Conservation (phyloP, 2,888 invertebrate species). For the Drosophila leonis region DNA sequence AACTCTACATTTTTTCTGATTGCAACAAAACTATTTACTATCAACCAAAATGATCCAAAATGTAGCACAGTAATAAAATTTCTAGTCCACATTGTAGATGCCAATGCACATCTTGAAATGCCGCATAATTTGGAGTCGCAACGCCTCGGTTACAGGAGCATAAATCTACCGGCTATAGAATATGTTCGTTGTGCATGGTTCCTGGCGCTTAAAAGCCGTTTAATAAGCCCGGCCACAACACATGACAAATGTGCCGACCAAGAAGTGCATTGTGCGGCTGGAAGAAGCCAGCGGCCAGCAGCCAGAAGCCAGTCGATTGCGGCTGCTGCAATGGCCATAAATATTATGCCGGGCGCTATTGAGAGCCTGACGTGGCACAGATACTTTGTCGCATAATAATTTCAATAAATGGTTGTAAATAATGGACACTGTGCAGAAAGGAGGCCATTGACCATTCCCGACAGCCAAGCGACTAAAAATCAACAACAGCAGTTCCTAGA, state of each 20-base stretch:
- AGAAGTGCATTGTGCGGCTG: constrained; percentile 44
- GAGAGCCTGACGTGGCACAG: constrained; percentile 68
- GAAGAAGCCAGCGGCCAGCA: constrained; percentile 7
- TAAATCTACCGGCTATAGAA: constrained; percentile 67
- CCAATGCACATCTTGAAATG: constrained; percentile 34
- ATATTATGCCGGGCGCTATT: constrained; percentile 56
- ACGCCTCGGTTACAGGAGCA: constrained; percentile 35
- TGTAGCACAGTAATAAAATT: not conserved
- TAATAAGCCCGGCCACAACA: constrained; percentile 72
- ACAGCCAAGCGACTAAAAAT: not conserved
- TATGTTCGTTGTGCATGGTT: constrained; percentile 49
- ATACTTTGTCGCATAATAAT: constrained; percentile 73
- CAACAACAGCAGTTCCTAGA: not conserved
- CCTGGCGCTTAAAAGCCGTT: constrained; percentile 74
- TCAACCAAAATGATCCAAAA: not conserved
- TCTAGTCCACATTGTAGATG: not conserved
- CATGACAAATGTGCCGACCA: constrained; percentile 68
- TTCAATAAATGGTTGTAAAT: constrained; percentile 55
- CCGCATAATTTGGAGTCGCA: constrained; percentile 55
- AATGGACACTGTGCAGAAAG: constrained; percentile 17
- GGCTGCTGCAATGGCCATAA: constrained; percentile 65
- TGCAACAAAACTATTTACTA: not conserved
- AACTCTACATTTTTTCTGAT: not conserved
- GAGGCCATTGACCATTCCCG: not conserved
- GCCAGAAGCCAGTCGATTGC: constrained; percentile 22